Base-by-base conservation (phyloP, 2,797 vertebrate species). In the Hirundo rustica region DNA sequence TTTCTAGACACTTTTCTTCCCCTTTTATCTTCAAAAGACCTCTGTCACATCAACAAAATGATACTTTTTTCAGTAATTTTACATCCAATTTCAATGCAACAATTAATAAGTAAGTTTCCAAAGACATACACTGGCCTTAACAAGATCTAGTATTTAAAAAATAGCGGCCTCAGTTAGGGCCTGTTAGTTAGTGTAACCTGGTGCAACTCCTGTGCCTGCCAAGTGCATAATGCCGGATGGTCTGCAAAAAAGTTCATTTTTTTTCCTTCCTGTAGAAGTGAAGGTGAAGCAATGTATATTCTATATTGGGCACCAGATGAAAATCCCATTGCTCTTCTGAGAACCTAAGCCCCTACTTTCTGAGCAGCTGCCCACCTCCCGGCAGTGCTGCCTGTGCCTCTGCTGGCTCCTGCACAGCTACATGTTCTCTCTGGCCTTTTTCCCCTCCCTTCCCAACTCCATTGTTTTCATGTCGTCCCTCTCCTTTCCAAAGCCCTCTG, bases 1-100 rank as follows among this genome's bases (percentile, higher is more conserved):
- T 92, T 97, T 95, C 95, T 65, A 89, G 16, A 96, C 18, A 62
- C 54, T 89, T 93, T 95, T 92, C 70, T 93, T 90, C 36, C 40
- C 79, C 45, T 91, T 91, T 77, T 89, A 53, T 78, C 60, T 92
- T 94, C 73, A 60, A 16, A 97, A 96, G 85, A 83, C 13, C 67
- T 55, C 51, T 55, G 29, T 57, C 45, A 76, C 62, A 91, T 12
- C 20, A 85, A 84, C 53, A 85, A 96, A 93, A 47, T 36, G 19
- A 60, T 47, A 89, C 38, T 38, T 85, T 65, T 76, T 44, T 48
- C 66, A 75, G 38, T 44, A 70, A 83, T 34, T 75, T 93, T 84
- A 92, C 85, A 80, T 13, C 61, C 90, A 71, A 53, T 75, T 90
- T 75, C 76, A 91, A 40, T 51, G 74, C 11, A 88, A 87, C 75